Evolutionary conservation across 2,797 vertebrate species (phyloP).

Genomic region (Halcyon badia): DNA sequence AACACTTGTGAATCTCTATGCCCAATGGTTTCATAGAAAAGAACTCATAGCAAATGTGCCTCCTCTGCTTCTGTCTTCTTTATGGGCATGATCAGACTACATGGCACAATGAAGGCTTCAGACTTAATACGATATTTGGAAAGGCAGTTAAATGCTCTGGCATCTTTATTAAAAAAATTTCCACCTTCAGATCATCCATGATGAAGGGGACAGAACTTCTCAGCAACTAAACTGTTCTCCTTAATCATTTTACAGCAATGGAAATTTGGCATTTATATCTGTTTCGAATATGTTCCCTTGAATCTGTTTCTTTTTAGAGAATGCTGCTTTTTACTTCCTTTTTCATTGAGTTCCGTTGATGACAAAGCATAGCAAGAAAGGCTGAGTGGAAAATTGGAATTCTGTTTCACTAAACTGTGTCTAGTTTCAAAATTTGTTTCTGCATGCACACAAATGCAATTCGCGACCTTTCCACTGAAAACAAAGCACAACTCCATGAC

Average conservation of each 20-base stretch:
- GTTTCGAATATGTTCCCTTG: not conserved
- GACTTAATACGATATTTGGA: not conserved
- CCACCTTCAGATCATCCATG: not conserved
- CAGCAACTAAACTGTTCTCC: not conserved
- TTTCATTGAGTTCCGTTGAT: not conserved
- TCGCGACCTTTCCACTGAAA: not conserved
- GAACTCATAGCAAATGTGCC: not conserved
- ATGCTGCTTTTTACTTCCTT: constrained; percentile 23
- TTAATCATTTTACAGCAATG: constrained; percentile 1
- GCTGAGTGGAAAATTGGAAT: constrained; percentile 35
- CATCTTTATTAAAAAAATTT: not conserved
- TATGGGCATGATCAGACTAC: not conserved
- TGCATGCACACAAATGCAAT: not conserved
- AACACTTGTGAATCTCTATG: not conserved
- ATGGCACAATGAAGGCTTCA: not conserved
- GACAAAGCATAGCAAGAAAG: constrained; percentile 7
- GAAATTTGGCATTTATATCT: constrained; percentile 50
- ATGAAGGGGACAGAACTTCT: constrained; percentile 6
- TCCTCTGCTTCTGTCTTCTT: not conserved
- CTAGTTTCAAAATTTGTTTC: constrained; percentile 25
- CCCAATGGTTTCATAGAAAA: not conserved
- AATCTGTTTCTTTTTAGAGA: constrained; percentile 40
- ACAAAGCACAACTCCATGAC: not conserved
- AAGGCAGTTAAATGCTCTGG: constrained; percentile 6
- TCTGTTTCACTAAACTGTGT: not conserved